Conservation (phyloP, 2,797 vertebrate species). For the Mus minutoides region DNA sequence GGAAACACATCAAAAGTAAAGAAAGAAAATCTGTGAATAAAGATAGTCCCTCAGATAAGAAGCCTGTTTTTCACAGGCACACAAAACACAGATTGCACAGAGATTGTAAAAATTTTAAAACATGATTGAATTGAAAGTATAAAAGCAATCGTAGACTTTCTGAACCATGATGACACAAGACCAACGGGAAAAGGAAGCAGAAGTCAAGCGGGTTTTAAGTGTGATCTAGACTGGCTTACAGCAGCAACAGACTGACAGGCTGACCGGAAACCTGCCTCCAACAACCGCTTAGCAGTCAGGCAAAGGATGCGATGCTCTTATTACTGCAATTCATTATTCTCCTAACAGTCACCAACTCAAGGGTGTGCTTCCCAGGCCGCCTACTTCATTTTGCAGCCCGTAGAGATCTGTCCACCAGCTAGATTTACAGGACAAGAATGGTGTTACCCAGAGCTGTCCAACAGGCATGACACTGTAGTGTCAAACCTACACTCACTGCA, state of each 20-base stretch:
- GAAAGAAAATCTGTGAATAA: slow-evolving; percentile 28
- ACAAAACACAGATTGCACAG: slow-evolving; percentile 4
- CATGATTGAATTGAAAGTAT: slow-evolving; percentile 28
- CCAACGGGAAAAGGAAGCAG: slow-evolving; percentile 56
- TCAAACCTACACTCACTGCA: not conserved
- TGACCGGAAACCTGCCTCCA: slow-evolving; percentile 38
- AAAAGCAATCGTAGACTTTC: slow-evolving; percentile 52
- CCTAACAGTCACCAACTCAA: slow-evolving; percentile 43
- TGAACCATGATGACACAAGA: slow-evolving; percentile 21
- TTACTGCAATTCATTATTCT: slow-evolving; percentile 65
- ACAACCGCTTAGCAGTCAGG: not conserved
- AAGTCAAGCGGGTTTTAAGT: slow-evolving; percentile 43
- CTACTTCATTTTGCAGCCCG: not conserved
- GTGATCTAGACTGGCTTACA: slow-evolving; percentile 33
- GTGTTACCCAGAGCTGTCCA: not conserved
- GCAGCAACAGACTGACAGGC: not conserved
- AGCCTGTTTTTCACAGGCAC: not conserved
- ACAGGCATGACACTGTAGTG: not conserved
- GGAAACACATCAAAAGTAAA: not conserved
- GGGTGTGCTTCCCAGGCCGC: not conserved
- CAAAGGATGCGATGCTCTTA: slow-evolving; percentile 39
- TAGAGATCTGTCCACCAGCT: not conserved
- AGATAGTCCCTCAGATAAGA: slow-evolving; percentile 9
- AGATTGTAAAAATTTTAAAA: slow-evolving; percentile 53
- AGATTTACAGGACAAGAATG: not conserved